Conservation (phyloP, 1,140 invertebrate species). For the Hylyphantes graminicola region DNA sequence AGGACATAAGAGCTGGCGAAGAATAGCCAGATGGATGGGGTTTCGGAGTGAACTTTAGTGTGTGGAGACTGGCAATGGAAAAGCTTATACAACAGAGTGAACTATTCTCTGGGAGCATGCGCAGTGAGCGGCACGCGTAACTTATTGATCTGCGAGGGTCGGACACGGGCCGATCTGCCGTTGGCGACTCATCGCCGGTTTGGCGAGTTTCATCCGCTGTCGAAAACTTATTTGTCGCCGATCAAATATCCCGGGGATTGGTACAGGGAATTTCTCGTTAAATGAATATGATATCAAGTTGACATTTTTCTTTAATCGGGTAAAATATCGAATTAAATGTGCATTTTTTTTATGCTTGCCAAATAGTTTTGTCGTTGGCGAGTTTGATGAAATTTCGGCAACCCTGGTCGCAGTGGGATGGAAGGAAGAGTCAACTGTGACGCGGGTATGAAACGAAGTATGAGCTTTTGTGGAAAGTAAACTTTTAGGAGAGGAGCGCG, state of each 20-base stretch:
- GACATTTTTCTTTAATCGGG: too few relatives aligned
- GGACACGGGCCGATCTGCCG: conserved; percentile 8
- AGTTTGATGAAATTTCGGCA: too few relatives aligned
- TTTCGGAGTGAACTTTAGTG: conserved; percentile 46
- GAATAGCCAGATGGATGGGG: conserved; percentile 1
- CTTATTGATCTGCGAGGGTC: conserved; percentile 52
- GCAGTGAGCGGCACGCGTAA: conserved; percentile 39
- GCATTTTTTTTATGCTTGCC: too few relatives aligned
- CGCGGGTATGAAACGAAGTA: conserved; percentile 44
- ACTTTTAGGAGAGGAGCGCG: conserved; percentile 46
- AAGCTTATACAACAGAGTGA: conserved; percentile 26
- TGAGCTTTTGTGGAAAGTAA: conserved; percentile 52
- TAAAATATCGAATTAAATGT: too few relatives aligned
- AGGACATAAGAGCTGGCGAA: background rate
- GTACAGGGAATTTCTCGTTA: too few relatives aligned
- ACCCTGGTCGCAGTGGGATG: too few relatives aligned
- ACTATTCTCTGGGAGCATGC: conserved; percentile 47
- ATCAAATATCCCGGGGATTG: too few relatives aligned
- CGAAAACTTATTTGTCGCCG: too few relatives aligned
- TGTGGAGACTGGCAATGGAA: conserved; percentile 30
- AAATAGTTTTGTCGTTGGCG: too few relatives aligned
- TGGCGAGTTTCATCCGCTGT: too few relatives aligned
- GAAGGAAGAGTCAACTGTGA: conserved; percentile 47
- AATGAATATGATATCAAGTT: too few relatives aligned
- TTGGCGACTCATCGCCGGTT: too few relatives aligned